Evolutionary conservation across 1,140 invertebrate species (phyloP).

Genomic region (Cydia fagiglandana): DNA sequence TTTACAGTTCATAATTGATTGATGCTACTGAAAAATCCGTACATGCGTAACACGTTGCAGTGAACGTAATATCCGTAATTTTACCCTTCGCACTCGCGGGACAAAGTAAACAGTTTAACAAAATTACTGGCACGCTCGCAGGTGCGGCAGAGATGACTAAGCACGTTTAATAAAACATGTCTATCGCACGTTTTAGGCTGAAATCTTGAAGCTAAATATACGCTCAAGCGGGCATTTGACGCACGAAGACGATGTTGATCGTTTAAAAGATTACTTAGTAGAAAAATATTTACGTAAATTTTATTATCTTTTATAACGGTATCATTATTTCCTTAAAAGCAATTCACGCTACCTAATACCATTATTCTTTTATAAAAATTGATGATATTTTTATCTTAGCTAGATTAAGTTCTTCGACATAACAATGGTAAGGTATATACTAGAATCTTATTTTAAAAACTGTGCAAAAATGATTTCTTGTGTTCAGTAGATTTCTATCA

Average conservation of each 20-base stretch:
- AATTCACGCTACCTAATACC: too few species aligned
- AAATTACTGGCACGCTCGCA: not conserved
- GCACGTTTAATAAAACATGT: conserved; percentile 23
- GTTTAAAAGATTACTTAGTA: not conserved
- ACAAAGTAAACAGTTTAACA: conserved; percentile 25
- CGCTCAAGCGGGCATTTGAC: not conserved
- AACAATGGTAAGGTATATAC: not conserved
- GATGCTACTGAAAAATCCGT: not conserved
- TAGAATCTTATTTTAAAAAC: not conserved
- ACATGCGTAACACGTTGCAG: not conserved
- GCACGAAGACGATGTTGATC: not conserved
- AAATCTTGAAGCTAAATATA: conserved; percentile 9
- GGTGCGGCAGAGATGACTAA: not conserved
- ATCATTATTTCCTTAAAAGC: too few species aligned
- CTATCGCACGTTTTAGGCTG: not conserved
- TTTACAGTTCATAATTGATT: not conserved
- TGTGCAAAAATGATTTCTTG: not conserved
- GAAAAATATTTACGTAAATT: not conserved
- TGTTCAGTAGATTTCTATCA: not conserved
- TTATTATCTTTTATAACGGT: not conserved
- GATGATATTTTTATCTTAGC: too few species aligned
- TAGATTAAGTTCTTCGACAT: not conserved
- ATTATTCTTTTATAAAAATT: too few species aligned
- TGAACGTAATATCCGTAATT: not conserved
- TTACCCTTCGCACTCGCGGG: not conserved